Evolutionary conservation across 2,113 vertebrate species (phyloP).

Genomic region (Oreocharis arfaki): DNA sequence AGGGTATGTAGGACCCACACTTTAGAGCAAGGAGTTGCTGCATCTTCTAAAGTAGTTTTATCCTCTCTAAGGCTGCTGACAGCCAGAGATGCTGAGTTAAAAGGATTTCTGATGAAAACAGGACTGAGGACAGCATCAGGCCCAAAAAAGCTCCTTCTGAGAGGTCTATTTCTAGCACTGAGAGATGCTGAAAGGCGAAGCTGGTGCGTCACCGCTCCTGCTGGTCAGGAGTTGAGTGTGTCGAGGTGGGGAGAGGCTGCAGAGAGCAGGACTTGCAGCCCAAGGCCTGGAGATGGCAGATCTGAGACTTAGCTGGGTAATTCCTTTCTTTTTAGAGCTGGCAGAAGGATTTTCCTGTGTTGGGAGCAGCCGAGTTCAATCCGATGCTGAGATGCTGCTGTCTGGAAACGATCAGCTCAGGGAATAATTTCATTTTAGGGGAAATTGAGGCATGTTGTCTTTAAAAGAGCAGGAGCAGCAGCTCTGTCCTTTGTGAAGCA

Average conservation of each 20-base stretch:
- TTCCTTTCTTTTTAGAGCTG: neutral
- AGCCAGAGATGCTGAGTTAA: neutral
- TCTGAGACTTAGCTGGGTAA: neutral
- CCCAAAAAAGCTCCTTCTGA: neutral
- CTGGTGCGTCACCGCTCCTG: rapidly evolving
- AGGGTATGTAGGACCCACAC: neutral
- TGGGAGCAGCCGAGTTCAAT: neutral
- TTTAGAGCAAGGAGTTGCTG: neutral
- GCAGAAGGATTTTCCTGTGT: neutral
- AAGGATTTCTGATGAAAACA: neutral
- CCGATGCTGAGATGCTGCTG: rapidly evolving
- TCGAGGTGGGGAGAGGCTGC: neutral
- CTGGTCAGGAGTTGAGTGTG: neutral
- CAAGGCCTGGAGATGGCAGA: conserved; percentile 19
- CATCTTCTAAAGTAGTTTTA: neutral
- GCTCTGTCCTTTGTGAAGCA: neutral
- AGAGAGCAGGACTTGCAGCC: neutral
- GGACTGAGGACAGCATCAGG: neutral
- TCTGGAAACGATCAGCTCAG: rapidly evolving
- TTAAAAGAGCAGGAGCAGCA: neutral
- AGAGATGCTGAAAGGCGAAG: neutral
- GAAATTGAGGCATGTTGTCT: neutral
- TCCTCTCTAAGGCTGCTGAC: neutral
- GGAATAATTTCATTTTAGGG: neutral
- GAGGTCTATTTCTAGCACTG: neutral